Conservation (phyloP, 2,113 vertebrate genomes). For the Marmota monax region DNA sequence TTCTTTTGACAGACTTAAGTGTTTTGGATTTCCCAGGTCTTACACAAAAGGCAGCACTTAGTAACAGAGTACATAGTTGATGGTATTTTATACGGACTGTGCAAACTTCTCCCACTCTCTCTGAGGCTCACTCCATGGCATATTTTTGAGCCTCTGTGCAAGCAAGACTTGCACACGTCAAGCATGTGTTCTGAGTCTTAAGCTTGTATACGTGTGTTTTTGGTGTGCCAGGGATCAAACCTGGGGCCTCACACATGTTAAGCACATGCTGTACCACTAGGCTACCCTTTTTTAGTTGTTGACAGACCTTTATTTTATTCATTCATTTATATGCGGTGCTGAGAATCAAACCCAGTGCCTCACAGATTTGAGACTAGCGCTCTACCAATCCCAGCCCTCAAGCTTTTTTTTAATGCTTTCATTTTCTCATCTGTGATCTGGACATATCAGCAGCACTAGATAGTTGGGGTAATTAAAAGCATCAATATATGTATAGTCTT, state of each 20-base stretch:
- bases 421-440: background rate
- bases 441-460: background rate
- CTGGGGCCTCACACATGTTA: background rate
- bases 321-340: no score
- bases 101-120: background rate
- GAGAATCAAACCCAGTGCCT: no score
- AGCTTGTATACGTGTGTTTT: background rate
- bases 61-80: accelerated
- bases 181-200: background rate
- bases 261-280: background rate
- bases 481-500: background rate
- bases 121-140: no score
- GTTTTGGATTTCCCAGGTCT: background rate
- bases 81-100: no score
- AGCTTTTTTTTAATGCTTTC: background rate
- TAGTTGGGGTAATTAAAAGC: background rate
- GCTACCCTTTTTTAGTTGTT: no score
- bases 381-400: background rate
- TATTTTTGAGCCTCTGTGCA: background rate
- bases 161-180: background rate
- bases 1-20: background rate
- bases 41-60: background rate
- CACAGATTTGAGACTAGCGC: no score
- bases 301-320: no score
- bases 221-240: background rate